Conservation (phyloP, 2,113 vertebrate species). For the Psittacula cyanocephala region DNA sequence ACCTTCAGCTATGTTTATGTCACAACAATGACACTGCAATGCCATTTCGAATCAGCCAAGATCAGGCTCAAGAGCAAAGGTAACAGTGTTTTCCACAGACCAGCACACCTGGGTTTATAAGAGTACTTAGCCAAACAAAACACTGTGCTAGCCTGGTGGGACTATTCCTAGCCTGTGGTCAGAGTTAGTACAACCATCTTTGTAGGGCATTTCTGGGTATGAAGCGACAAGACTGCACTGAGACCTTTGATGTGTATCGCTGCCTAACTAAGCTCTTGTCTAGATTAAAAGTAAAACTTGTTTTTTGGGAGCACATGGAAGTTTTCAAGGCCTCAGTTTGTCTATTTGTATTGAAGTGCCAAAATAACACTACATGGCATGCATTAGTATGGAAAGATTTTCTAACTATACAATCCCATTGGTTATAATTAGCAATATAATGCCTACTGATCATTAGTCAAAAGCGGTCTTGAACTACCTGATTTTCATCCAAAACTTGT, state of each 20-base stretch:
- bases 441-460: conserved; percentile 10
- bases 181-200: neutral
- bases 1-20: neutral
- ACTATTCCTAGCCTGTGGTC: neutral
- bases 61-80: neutral
- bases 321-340: neutral
- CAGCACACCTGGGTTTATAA: neutral
- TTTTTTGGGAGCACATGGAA: neutral
- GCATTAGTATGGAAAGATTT: neutral
- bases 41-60: neutral
- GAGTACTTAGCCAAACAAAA: neutral
- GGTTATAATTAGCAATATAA: conserved; percentile 35
- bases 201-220: rapidly evolving
- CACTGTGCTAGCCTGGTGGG: neutral
- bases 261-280: neutral
- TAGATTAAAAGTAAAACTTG: neutral
- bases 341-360: neutral
- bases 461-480: conserved; percentile 3
- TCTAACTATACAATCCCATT: neutral
- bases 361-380: neutral
- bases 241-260: neutral
- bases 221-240: rapidly evolving
- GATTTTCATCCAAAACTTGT: conserved; percentile 33
- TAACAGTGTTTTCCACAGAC: neutral
- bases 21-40: neutral